Evolutionary conservation across 1,140 invertebrate genomes (phyloP).

Genomic region (Radopholus similis): DNA sequence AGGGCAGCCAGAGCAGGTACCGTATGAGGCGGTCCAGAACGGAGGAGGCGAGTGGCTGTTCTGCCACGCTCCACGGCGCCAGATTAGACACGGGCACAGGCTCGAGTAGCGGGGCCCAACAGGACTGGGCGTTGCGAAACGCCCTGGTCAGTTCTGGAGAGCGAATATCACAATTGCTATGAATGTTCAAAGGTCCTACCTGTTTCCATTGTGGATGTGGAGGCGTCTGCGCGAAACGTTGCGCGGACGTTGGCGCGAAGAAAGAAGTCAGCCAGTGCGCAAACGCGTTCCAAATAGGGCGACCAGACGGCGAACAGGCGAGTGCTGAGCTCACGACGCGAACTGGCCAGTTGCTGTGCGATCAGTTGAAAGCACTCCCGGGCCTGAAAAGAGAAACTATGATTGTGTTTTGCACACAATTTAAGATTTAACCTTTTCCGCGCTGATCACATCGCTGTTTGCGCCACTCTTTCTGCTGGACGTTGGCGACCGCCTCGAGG

Average conservation of each 20-base stretch:
- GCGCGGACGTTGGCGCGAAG: constrained; percentile 22
- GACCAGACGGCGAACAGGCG: constrained; percentile 36
- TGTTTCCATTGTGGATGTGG: constrained; percentile 32
- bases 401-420: neutral
- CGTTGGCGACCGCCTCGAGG: neutral
- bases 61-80: constrained; percentile 28
- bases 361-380: constrained; percentile 34
- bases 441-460: neutral
- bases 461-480: neutral
- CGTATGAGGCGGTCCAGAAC: constrained; percentile 33
- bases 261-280: constrained; percentile 35
- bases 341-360: constrained; percentile 23
- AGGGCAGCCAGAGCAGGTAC: constrained; percentile 38
- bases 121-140: constrained; percentile 4
- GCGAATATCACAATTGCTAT: constrained; percentile 5
- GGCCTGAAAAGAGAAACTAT: constrained; percentile 11
- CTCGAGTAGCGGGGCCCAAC: constrained; percentile 30
- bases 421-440: constrained; percentile 12
- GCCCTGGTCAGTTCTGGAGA: constrained; percentile 11
- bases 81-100: constrained; percentile 25
- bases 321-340: constrained; percentile 29
- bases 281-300: constrained; percentile 28
- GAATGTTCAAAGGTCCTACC: constrained; percentile 21
- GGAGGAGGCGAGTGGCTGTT: constrained; percentile 13
- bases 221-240: constrained; percentile 18